Evolutionary conservation across 2,797 vertebrate species (phyloP).

Genomic region (Enteromius treurensis): DNA sequence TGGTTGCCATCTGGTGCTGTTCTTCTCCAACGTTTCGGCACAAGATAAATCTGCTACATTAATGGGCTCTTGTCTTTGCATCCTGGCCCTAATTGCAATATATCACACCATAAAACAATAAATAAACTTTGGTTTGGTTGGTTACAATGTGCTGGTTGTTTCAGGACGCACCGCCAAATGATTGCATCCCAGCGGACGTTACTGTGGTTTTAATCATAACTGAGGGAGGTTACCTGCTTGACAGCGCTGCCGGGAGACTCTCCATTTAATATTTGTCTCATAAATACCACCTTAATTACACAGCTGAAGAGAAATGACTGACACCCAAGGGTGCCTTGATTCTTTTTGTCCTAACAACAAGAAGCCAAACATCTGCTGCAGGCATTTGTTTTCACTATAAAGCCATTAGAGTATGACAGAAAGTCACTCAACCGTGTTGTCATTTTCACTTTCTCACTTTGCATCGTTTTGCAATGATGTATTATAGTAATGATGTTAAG

Average conservation of each 20-base stretch:
- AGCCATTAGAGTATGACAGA: conserved; percentile 23
- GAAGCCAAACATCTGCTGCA: conserved; percentile 33
- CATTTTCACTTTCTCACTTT: not conserved
- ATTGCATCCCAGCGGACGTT: conserved; percentile 63
- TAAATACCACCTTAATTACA: conserved; percentile 69
- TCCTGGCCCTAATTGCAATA: conserved; percentile 56
- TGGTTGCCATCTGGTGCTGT: conserved; percentile 78
- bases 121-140: conserved; percentile 61
- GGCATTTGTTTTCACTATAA: conserved; percentile 15
- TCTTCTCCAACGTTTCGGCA: conserved; percentile 52
- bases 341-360: conserved; percentile 29
- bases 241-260: conserved; percentile 44
- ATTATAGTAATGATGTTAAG: not conserved
- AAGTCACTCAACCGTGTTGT: not conserved
- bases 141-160: conserved; percentile 54
- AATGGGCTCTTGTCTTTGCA: conserved; percentile 40
- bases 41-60: conserved; percentile 52
- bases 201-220: conserved; percentile 70
- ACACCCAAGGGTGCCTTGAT: conserved; percentile 31
- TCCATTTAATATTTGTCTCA: conserved; percentile 63
- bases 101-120: conserved; percentile 62
- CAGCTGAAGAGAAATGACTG: conserved; percentile 48
- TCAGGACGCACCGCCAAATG: conserved; percentile 57
- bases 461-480: not conserved
- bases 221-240: conserved; percentile 59